Percentiles rank a stretch among this genome's conserved stretches.
Conservation (phyloP, 2,888 invertebrate species). For the Candidula unifasciata region DNA sequence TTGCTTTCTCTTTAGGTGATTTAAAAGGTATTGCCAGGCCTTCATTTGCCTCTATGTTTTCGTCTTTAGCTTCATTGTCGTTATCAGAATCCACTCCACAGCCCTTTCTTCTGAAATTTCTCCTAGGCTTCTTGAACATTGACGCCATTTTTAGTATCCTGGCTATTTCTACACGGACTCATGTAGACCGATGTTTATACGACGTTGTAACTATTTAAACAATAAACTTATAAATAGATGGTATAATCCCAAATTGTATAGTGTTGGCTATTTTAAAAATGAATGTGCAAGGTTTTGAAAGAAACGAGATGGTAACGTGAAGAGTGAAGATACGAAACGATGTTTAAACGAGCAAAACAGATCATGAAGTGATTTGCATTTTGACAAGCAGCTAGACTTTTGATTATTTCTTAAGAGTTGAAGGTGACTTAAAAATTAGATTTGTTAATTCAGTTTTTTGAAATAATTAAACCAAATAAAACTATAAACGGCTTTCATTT, state of each 20-base stretch:
- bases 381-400: too few species aligned
- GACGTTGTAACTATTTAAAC: neutral
- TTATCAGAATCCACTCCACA: slow-evolving; percentile 75
- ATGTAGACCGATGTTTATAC: neutral
- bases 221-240: neutral
- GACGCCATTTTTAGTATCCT: slow-evolving; percentile 81
- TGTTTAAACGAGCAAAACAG: neutral
- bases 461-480: too few species aligned
- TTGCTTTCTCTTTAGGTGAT: slow-evolving; percentile 53
- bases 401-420: too few species aligned
- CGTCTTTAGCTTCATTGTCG: slow-evolving; percentile 76
- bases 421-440: too few species aligned
- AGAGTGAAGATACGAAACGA: neutral
- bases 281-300: neutral
- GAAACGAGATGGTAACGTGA: neutral
- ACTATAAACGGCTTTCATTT: too few species aligned
- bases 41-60: slow-evolving; percentile 53
- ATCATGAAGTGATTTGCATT: too few species aligned
- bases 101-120: slow-evolving; percentile 83
- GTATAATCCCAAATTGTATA: neutral
- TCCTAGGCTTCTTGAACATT: slow-evolving; percentile 91
- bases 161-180: neutral
- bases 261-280: neutral
- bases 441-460: too few species aligned
- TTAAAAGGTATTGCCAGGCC: slow-evolving; percentile 39